Percentiles rank a stretch among this genome's conserved stretches.
Evolutionary conservation across 2,113 vertebrate species (phyloP).

Genomic region (Coryphaenoides rupestris): DNA sequence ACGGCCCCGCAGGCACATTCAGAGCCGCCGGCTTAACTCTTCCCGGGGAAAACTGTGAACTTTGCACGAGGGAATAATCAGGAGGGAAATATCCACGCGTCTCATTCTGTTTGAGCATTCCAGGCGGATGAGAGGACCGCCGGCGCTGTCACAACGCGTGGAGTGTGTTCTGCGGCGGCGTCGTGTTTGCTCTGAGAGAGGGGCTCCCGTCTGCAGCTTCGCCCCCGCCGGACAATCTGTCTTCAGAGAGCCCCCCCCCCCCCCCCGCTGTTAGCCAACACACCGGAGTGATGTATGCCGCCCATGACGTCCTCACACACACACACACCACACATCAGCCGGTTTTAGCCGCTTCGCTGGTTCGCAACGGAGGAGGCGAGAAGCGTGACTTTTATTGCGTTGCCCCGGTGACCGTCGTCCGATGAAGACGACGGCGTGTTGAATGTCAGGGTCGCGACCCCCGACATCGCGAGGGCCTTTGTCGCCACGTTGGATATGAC

Average conservation of each 20-base stretch:
- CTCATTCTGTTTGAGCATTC: conserved; percentile 39
- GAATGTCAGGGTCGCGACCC: too few relatives aligned
- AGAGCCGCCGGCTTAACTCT: not conserved
- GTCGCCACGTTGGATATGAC: too few relatives aligned
- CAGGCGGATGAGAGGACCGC: conserved; percentile 26
- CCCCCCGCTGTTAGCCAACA: conserved; percentile 14
- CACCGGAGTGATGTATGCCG: conserved; percentile 25
- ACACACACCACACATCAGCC: conserved; percentile 8
- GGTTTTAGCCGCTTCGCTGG: not conserved
- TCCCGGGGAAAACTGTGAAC: conserved; percentile 28
- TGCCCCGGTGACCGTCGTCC: too few relatives aligned
- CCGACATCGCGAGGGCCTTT: too few relatives aligned
- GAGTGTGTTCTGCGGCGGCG: conserved; percentile 12
- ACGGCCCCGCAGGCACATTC: not conserved
- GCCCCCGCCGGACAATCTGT: too few relatives aligned
- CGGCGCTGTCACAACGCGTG: conserved; percentile 15
- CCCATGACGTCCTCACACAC: not conserved
- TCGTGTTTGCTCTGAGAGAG: conserved; percentile 33
- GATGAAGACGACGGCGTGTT: too few relatives aligned
- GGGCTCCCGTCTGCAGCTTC: too few relatives aligned
- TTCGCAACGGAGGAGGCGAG: too few relatives aligned
- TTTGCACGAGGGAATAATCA: conserved; percentile 26
- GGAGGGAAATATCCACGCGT: conserved; percentile 25
- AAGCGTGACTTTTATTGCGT: too few relatives aligned
- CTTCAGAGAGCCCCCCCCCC: conserved; percentile 20